Conservation (phyloP, 2,888 invertebrate genomes). For the Amphiduros pacificus region DNA sequence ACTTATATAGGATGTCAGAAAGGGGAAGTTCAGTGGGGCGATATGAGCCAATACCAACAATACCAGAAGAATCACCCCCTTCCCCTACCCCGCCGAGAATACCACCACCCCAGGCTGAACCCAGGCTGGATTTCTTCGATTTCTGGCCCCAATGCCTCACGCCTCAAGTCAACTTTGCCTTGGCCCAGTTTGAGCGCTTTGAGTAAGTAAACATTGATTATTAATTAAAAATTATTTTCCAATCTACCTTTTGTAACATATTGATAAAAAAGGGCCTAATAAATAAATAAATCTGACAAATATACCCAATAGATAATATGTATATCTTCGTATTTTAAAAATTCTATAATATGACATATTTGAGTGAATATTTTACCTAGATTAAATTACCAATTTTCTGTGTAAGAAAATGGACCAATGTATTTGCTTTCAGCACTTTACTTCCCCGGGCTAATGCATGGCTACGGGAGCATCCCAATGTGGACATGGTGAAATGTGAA, state of each 20-base stretch:
- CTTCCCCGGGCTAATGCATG: slow-evolving; percentile 24
- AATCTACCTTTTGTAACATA: neutral
- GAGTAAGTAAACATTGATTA: slow-evolving; percentile 19
- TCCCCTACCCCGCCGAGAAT: neutral
- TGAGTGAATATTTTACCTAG: neutral
- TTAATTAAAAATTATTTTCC: neutral
- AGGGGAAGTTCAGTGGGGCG: slow-evolving; percentile 12
- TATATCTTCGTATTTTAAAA: neutral
- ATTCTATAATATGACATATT: neutral
- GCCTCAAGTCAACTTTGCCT: slow-evolving; percentile 20
- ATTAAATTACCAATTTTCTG: neutral
- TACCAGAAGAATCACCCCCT: slow-evolving; percentile 3
- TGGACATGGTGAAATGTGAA: slow-evolving; percentile 23
- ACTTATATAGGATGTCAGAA: too few species aligned
- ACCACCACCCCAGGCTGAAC: neutral
- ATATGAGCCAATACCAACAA: slow-evolving; percentile 14
- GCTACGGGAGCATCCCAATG: slow-evolving; percentile 15
- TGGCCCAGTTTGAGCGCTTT: slow-evolving; percentile 24
- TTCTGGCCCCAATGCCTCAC: slow-evolving; percentile 28
- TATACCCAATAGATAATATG: neutral
- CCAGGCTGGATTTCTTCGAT: slow-evolving; percentile 18
- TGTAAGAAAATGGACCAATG: neutral
- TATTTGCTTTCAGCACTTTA: slow-evolving; percentile 18
- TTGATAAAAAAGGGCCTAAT: too few species aligned
- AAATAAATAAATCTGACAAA: too few species aligned